Percentiles rank a stretch among this genome's conserved stretches.
Conservation (phyloP, 2,113 vertebrate genomes). For the Amazona guildingii region DNA sequence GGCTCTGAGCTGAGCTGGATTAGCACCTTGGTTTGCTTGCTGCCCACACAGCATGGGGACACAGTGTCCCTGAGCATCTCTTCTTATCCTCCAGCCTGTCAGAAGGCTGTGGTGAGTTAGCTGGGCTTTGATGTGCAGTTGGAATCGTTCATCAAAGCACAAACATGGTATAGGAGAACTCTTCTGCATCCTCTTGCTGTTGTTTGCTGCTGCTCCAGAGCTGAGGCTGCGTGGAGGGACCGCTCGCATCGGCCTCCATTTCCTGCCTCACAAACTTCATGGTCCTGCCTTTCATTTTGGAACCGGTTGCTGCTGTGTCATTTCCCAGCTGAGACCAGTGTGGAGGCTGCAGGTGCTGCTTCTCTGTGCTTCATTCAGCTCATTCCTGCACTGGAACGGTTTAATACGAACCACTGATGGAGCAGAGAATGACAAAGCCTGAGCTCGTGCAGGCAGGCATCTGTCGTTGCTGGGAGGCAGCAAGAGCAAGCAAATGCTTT, state of each 20-base stretch:
- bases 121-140: conserved; percentile 21
- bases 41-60: not conserved
- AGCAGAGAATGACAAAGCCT: not conserved
- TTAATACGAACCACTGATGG: not conserved
- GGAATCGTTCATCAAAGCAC: conserved; percentile 16
- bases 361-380: not conserved
- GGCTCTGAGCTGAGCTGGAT: not conserved
- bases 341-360: not conserved
- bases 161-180: not conserved
- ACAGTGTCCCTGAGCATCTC: not conserved
- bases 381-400: not conserved
- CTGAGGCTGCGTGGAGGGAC: not conserved
- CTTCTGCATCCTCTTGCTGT: not conserved
- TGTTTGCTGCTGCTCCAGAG: conserved; percentile 8
- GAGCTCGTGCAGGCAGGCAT: not conserved
- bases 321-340: conserved; percentile 9
- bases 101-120: not conserved
- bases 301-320: not conserved
- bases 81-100: not conserved
- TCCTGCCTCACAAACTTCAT: conserved; percentile 46
- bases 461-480: not conserved
- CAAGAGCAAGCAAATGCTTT: not conserved
- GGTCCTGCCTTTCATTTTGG: conserved; percentile 62
- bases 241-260: conserved; percentile 47
- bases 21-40: not conserved